These are phyloP conservation scores for Erpetoichthys calabaricus DNA, from an alignment of 2,797 vertebrate species.

Conservation along the genomic window DNA sequence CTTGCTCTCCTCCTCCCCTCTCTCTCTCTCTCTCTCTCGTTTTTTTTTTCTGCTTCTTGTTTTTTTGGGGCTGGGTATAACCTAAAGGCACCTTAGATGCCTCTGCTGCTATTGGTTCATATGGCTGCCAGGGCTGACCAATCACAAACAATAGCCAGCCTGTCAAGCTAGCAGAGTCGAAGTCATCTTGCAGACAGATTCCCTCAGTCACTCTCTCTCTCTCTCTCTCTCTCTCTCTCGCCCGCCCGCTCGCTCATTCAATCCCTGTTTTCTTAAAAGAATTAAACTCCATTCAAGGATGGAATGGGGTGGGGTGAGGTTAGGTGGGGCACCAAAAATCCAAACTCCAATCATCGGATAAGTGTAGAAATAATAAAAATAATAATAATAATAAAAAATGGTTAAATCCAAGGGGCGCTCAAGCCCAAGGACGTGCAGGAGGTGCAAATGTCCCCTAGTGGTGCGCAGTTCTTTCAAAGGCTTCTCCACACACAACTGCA, in stretches of 20 bases:
- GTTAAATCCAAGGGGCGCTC: too few species aligned
- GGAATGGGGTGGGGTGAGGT: too few species aligned
- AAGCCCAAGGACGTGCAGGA: too few species aligned
- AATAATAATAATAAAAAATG: too few species aligned
- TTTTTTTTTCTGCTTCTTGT: conserved; percentile 18
- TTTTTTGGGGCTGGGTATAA: conserved; percentile 57
- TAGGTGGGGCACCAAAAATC: too few species aligned
- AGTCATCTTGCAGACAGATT: conserved; percentile 45
- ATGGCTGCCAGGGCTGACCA: conserved; percentile 28
- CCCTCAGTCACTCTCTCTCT: conserved; percentile 17
- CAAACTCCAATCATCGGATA: too few species aligned
- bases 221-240: conserved; percentile 20
- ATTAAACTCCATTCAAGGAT: too few species aligned
- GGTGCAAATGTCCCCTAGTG: too few species aligned
- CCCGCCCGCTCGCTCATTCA: conserved; percentile 8
- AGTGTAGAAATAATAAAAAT: too few species aligned
- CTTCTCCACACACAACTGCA: too few species aligned
- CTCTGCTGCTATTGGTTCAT: conserved; percentile 54
- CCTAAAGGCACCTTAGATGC: conserved; percentile 66
- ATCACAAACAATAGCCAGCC: conserved; percentile 43
- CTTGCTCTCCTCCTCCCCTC: neutral
- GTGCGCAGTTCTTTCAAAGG: too few species aligned
- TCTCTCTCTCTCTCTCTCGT: conserved; percentile 25
- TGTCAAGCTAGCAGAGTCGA: conserved; percentile 60
- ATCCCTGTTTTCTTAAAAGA: conserved; percentile 13